Conservation (phyloP, 2,888 invertebrate genomes). For the Spilarctia lutea region DNA sequence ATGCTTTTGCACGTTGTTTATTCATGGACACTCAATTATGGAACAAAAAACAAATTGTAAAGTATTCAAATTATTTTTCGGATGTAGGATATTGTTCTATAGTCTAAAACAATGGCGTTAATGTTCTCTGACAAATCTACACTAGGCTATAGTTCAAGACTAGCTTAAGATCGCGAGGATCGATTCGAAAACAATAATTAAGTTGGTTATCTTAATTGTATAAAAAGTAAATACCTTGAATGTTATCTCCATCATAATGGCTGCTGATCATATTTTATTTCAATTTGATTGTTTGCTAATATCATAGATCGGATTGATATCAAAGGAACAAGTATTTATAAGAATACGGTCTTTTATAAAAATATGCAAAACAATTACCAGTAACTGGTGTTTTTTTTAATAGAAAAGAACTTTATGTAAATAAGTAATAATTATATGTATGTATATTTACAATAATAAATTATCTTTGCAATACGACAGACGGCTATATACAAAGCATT, state of each 20-base stretch:
- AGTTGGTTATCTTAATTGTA: conserved; percentile 1
- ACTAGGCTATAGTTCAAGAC: background rate
- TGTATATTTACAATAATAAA: background rate
- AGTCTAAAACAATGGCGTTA: background rate
- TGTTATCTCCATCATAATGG: background rate
- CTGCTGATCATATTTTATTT: background rate
- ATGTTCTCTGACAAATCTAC: background rate
- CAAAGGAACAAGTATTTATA: background rate
- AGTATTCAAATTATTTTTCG: background rate
- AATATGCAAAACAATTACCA: background rate
- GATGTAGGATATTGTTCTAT: background rate
- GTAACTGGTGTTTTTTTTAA: background rate
- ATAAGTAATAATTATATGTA: background rate
- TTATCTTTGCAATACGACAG: background rate
- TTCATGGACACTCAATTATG: background rate
- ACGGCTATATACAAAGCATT: background rate
- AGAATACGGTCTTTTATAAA: background rate
- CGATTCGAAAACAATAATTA: conserved; percentile 9
- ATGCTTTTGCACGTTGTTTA: background rate
- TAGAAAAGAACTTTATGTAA: background rate
- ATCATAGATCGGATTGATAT: background rate
- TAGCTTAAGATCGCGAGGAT: background rate
- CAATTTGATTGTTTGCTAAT: background rate
- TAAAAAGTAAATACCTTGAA: background rate
- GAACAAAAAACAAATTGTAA: background rate